A percentile compares a stretch with the other conserved stretches of the same genome.
Conservation (phyloP, 1,140 invertebrate species). For the Caenorhabditis briggsae region DNA sequence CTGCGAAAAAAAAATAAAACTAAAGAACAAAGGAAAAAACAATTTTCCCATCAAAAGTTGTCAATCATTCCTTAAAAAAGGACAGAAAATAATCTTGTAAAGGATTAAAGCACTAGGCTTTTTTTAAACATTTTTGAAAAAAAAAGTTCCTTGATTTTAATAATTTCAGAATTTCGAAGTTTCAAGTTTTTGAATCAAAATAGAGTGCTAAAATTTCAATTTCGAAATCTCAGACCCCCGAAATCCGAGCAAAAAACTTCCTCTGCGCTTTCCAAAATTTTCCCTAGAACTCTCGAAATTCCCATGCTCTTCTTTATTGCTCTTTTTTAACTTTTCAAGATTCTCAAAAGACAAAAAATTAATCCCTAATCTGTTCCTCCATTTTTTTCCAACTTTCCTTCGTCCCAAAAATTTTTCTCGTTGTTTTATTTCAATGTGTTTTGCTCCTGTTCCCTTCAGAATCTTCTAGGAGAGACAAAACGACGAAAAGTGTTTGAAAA, state of each 20-base stretch:
- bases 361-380: neutral
- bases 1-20: slow-evolving; percentile 9
- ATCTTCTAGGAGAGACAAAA: neutral
- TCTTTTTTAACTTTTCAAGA: neutral
- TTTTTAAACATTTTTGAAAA: no score
- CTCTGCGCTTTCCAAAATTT: no score
- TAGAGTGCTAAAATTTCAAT: no score
- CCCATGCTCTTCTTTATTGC: neutral
- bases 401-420: no score
- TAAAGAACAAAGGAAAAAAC: neutral
- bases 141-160: no score
- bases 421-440: slow-evolving; percentile 1
- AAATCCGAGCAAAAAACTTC: no score
- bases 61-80: neutral
- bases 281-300: no score
- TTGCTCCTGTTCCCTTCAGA: neutral
- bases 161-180: no score
- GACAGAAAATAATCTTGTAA: neutral
- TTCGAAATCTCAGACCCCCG: no score
- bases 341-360: neutral
- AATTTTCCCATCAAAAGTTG: slow-evolving; percentile 28
- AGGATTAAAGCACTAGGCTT: neutral
- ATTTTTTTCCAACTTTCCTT: no score
- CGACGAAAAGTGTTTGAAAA: neutral
- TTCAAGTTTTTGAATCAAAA: no score